Percentiles rank a stretch among this genome's conserved stretches.
These are phyloP conservation scores for Malthinus seriepunctatus DNA, from an alignment of 2,888 invertebrate genomes.

Conservation along the genomic window DNA sequence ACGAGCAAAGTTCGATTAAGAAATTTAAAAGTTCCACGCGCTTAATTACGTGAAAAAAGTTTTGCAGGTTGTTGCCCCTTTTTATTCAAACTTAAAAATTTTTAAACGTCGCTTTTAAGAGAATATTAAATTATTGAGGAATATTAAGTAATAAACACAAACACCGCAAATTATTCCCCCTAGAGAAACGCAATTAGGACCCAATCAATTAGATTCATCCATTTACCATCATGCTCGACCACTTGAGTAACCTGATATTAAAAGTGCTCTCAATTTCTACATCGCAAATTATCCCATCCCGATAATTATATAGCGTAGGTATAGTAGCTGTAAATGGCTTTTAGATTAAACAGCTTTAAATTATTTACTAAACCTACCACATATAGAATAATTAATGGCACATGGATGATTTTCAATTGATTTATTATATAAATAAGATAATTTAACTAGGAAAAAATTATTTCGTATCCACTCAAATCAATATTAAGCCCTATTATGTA, in stretches of 20 bases:
- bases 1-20: slow-evolving; percentile 17
- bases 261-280: slow-evolving; percentile 11
- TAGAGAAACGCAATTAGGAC: slow-evolving; percentile 13
- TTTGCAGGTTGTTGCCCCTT: not conserved
- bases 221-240: slow-evolving; percentile 8
- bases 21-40: slow-evolving; percentile 11
- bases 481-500: not conserved
- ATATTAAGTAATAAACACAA: slow-evolving; percentile 12
- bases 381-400: slow-evolving; percentile 1
- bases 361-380: slow-evolving; percentile 10
- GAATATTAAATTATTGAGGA: slow-evolving; percentile 2
- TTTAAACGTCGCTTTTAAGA: not conserved
- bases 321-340: slow-evolving; percentile 6
- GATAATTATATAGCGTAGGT: slow-evolving; percentile 11
- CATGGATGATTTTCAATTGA: not conserved
- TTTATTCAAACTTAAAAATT: not conserved
- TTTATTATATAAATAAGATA: not conserved
- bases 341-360: slow-evolving; percentile 8
- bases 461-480: not conserved
- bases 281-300: slow-evolving; percentile 8
- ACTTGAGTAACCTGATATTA: slow-evolving; percentile 21
- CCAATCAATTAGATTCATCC: slow-evolving; percentile 19
- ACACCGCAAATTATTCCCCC: slow-evolving; percentile 3
- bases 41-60: not conserved
- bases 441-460: not conserved